These are phyloP conservation scores for Notarius quadriscutis DNA, from an alignment of 2,113 vertebrate species.

Conservation along the genomic window DNA sequence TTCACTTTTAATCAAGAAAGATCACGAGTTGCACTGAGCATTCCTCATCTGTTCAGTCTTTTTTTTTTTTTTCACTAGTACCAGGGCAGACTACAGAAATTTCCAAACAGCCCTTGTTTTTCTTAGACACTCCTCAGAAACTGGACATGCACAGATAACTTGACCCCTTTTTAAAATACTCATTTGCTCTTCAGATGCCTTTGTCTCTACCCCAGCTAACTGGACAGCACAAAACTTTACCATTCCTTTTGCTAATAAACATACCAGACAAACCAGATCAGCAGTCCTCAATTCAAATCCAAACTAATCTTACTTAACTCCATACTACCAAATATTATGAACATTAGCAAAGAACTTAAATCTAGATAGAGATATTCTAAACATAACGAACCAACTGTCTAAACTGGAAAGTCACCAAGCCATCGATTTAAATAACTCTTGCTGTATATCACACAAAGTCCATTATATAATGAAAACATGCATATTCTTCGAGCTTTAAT, in stretches of 20 bases:
- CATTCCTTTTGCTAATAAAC: not conserved
- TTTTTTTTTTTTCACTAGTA: not conserved
- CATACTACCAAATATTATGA: not conserved
- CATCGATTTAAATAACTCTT: not conserved
- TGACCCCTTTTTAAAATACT: not conserved
- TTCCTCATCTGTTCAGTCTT: not conserved
- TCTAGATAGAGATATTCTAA: not conserved
- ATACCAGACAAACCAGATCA: not conserved
- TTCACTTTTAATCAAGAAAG: not conserved
- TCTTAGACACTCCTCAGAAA: not conserved
- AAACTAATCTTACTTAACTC: not conserved
- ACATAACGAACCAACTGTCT: not conserved
- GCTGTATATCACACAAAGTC: not conserved
- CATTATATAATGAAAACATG: not conserved
- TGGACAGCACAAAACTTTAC: not conserved
- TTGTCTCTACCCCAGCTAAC: not conserved
- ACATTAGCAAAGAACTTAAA: not conserved
- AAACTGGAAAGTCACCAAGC: not conserved
- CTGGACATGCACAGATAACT: not conserved
- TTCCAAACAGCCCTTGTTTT: not conserved
- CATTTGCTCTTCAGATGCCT: not conserved
- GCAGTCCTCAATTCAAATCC: not conserved
- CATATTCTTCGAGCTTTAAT: not conserved
- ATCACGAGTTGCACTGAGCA: not conserved
- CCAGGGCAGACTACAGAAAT: not conserved